Evolutionary conservation across 2,797 vertebrate genomes (phyloP), one percentile per base, ranked within the genome.

Genomic region (Tadarida brasiliensis): DNA sequence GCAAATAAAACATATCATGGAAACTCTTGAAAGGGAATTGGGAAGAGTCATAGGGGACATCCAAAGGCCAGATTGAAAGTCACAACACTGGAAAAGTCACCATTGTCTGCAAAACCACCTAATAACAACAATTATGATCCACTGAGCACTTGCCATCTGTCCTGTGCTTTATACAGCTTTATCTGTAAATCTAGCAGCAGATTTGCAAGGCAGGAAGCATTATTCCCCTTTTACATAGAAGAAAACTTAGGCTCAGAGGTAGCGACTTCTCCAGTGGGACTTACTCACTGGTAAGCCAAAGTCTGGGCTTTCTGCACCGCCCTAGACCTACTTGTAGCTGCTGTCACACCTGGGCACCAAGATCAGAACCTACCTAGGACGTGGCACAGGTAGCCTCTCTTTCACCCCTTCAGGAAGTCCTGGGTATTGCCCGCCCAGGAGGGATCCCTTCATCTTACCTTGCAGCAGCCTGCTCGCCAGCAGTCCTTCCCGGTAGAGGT

Each of bases 391-490:
- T 7, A 49, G 59, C 65, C 94, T 96, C 95, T 70, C 93, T 82
- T 70, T 83, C 80, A 73, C 87, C 81, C 92, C 96, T 88, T 92
- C 81, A 86, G 96, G 90, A 77, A 71, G 63, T 54, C 35, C 78
- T 49, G 10, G 89, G 94, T 47, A 82, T 12, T 83, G 47, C 80
- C 68, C 0, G 5, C 67, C 59, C 83, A 28, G 56, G 26, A 86
- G 54, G 15, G 33, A 51, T 44, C 35, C 26, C 30, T 80, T 54
- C 56, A 35, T 12, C 97, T 96, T 98, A 97, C 97, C 97, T 97
- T 95, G 33, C 95, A 94, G 83, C 95, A 96, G 49, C 71, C 76
- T 0, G 77, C 88, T 70, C 28, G 67, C 94, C 91, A 87, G 91
- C 39, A 57, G n/a, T 90, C 95, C 70, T 95, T 90, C 54, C 68